These are phyloP conservation scores for Aradus depressus DNA, from an alignment of 2,888 invertebrate genomes.

Conservation along the genomic window DNA sequence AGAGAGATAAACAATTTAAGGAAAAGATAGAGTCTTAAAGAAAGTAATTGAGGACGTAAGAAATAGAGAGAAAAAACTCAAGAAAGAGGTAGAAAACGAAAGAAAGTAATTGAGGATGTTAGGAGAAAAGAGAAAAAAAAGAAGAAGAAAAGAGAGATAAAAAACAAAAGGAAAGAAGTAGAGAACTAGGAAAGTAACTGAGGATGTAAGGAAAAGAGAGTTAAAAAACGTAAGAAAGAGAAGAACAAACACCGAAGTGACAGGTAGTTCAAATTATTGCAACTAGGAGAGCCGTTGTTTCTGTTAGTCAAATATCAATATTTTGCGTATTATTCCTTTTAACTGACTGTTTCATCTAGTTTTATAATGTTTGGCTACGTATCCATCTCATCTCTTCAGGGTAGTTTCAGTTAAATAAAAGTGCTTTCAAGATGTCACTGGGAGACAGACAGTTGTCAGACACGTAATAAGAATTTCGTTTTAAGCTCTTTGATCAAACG, in stretches of 20 bases:
- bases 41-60: too few relatives aligned
- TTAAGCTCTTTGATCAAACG: too few relatives aligned
- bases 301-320: too few relatives aligned
- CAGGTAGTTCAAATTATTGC: neutral
- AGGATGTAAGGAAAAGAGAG: neutral
- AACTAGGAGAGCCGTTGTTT: too few relatives aligned
- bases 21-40: neutral
- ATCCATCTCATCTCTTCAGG: too few relatives aligned
- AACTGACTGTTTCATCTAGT: too few relatives aligned
- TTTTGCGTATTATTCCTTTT: too few relatives aligned
- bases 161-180: neutral
- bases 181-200: neutral
- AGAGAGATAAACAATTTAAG: neutral
- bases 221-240: neutral
- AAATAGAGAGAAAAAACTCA: neutral
- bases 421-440: too few relatives aligned
- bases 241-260: constrained; percentile 33
- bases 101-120: neutral
- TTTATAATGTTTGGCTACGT: too few relatives aligned
- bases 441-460: too few relatives aligned
- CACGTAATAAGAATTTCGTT: too few relatives aligned
- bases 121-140: neutral
- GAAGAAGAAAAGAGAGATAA: neutral
- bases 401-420: too few relatives aligned
- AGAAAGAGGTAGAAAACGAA: neutral